Percentiles rank a stretch among this genome's conserved stretches.
Conservation (phyloP, 2,113 vertebrate species). For the Thalassarche chlororhynchos region DNA sequence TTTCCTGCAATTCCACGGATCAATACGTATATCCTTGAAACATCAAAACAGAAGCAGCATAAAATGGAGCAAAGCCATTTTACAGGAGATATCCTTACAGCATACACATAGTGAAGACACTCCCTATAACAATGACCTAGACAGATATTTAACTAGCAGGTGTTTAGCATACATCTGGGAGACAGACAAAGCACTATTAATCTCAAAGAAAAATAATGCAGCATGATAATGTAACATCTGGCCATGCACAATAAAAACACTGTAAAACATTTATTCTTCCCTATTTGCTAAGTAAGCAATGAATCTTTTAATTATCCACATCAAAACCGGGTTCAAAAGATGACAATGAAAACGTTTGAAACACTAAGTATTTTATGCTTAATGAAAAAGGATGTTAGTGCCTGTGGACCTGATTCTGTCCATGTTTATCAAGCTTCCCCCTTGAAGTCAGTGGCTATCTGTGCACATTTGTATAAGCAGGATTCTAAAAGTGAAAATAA, state of each 20-base stretch:
- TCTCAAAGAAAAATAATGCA: slow-evolving; percentile 46
- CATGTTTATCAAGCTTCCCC: neutral
- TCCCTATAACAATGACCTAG: neutral
- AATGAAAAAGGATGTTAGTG: neutral
- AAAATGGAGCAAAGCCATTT: neutral
- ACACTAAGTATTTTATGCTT: neutral
- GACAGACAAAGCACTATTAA: slow-evolving; percentile 46
- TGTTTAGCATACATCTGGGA: slow-evolving; percentile 16
- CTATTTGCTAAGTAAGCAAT: neutral
- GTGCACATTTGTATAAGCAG: neutral
- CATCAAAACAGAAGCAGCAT: neutral
- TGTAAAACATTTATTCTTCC: slow-evolving; percentile 15
- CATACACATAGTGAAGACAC: neutral
- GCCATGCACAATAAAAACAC: neutral
- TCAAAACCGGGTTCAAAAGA: neutral
- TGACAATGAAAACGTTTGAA: neutral
- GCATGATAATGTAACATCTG: neutral
- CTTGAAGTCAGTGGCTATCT: neutral
- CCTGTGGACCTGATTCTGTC: slow-evolving; percentile 3
- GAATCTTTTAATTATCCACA: slow-evolving; percentile 6
- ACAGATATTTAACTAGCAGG: slow-evolving; percentile 19
- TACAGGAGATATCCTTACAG: neutral
- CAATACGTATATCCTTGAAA: neutral
- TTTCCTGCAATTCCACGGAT: neutral
- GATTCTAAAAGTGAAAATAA: neutral